Evolutionary conservation across 2,797 vertebrate genomes (phyloP), one percentile per base, ranked within the genome.

Genomic region (Taenioides sp.): DNA sequence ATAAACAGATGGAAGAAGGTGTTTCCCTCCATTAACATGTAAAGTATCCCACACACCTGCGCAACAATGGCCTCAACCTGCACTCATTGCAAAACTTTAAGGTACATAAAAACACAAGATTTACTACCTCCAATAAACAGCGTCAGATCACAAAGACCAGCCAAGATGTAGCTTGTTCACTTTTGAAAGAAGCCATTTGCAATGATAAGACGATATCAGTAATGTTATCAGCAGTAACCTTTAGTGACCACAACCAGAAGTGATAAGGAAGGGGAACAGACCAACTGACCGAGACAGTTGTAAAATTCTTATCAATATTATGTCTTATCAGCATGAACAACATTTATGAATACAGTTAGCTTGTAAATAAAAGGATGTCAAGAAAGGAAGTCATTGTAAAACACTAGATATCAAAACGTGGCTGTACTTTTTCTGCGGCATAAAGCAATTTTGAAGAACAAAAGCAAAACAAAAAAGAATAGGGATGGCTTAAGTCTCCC

Each of bases 1-100:
- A 87, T 79, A 69, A 87, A 70, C 88, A 91, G 80, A 90, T 86
- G 80, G 67, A 25, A 54, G 62, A 28, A 60, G 62, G n/a, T 34
- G 27, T 71, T 31, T 20, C 28, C 65, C 28, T 61, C 28, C 71
- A 68, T 67, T 40, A 80, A 80, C 71, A 76, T 70, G 64, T 40
- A 72, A 72, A 43, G 69, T 63, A 71, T 67, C 74, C 49, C 40
- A 83, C 34, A 83, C 75, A 87, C 82, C 85, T 82, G 80, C 62
- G 65, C 65, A 50, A 23, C 17, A 68, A 70, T 74, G 50, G 67
- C 73, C 22, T 76, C 67, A 65, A 70, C 55, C 62, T 16, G 47
- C 28, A 80, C 31, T 20, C 55, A 17, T 40, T 58, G 54, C 67
- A 64, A 66, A 63, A 25, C 70, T 63, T 62, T 6, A 34, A 69